These are phyloP conservation scores for Halcyon badia DNA, from an alignment of 2,797 vertebrate genomes.

Conservation along the genomic window DNA sequence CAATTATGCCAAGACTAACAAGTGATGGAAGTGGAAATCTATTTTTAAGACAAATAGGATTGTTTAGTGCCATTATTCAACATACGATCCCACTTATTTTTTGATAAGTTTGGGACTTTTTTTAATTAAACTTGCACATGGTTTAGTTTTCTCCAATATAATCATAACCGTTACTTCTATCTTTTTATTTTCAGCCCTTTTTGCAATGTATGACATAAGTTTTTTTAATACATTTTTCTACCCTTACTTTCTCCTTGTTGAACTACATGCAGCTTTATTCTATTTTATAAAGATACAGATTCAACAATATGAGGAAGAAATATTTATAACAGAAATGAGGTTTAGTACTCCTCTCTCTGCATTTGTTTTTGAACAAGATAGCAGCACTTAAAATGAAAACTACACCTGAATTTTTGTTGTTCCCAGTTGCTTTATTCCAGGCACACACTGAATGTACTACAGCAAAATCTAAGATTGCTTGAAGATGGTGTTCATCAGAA, in stretches of 20 bases:
- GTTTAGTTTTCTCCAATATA: not conserved
- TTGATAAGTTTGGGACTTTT: not conserved
- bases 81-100: not conserved
- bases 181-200: not conserved
- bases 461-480: slow-evolving; percentile 13
- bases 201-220: not conserved
- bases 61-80: not conserved
- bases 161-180: not conserved
- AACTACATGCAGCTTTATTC: not conserved
- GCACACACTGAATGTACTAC: not conserved
- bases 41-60: slow-evolving; percentile 33
- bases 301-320: not conserved
- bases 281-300: not conserved
- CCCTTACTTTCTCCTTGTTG: not conserved
- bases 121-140: not conserved
- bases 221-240: not conserved
- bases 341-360: not conserved
- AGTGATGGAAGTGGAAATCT: slow-evolving; percentile 9
- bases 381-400: not conserved
- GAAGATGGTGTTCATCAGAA: slow-evolving; percentile 3
- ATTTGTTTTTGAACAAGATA: not conserved
- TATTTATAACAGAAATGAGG: not conserved
- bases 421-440: not conserved
- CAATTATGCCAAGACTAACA: slow-evolving; percentile 54
- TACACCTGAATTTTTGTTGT: slow-evolving; percentile 7